Base-by-base conservation (phyloP, 2,888 invertebrate species). In the Serripes groenlandicus region DNA sequence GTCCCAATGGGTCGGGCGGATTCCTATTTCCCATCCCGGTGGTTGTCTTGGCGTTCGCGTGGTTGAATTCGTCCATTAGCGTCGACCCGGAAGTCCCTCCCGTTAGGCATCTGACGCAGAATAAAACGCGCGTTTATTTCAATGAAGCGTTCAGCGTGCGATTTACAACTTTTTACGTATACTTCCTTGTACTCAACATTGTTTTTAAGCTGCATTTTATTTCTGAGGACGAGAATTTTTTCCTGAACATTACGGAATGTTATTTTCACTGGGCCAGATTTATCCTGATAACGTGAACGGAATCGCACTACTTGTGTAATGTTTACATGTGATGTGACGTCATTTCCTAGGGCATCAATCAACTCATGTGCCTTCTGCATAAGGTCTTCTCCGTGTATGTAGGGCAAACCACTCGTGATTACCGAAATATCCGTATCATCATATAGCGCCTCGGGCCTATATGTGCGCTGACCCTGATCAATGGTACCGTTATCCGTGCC, bases 101-200 rank as follows among this genome's bases (percentile, higher is more conserved):
- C 64, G 18, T 30, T 15, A 21, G 64, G 64, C 23, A 64, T 4
- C 11, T 64, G 15, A 18, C 30, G 64, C 23, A 64, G 21, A n/a
- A 64, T 15, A 4, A 35, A 4, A 2, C 64, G 23, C 3, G 64
- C 34, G 21, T 64, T 64, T 21, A 32, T 15, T 34, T 64, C 64
- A 34, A 64, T 64, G 4, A 64, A 34, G 21, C 64, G 3, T 34
- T 64, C 64, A 2, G 64, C 64, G 34, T 64, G 64, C 18, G 64
- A 64, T 34, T 64, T 64, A n/a, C 64, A 34, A 64, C 64, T 64
- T 18, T 64, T 64, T 3, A 64, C 4, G n/a, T 64, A 64, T 4
- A 64, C 34, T 11, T 32, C 11, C 7, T 34, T 34, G n/a, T 64
- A 64, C 34, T 3, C n/a, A n/a, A 21, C 11, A 9, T 23, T 28